Percentiles rank a stretch among this genome's conserved stretches.
Evolutionary conservation across 1,140 invertebrate genomes (phyloP).

Genomic region (Bemisia tabaci): DNA sequence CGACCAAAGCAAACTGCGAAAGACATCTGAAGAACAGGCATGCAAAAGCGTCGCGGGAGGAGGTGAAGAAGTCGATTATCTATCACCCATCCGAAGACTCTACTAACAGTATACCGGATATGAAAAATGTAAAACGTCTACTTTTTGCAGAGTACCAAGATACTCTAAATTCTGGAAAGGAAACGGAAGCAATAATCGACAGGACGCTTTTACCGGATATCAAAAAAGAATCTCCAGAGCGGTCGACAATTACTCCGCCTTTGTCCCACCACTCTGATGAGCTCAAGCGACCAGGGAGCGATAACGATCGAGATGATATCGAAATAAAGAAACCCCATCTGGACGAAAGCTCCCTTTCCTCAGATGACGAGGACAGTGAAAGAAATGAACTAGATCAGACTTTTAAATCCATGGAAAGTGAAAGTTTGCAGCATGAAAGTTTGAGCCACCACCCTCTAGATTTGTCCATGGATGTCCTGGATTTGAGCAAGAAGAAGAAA

Average conservation of each 20-base stretch:
- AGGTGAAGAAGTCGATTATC: slow-evolving; percentile 71
- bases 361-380: slow-evolving; percentile 23
- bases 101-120: slow-evolving; percentile 40
- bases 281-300: not conserved
- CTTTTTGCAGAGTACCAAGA: slow-evolving; percentile 14
- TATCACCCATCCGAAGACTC: slow-evolving; percentile 73
- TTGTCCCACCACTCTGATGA: not conserved
- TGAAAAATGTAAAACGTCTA: slow-evolving; percentile 16
- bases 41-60: slow-evolving; percentile 64
- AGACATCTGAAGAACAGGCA: slow-evolving; percentile 81
- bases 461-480: slow-evolving; percentile 66
- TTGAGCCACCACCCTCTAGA: slow-evolving; percentile 43
- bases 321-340: slow-evolving; percentile 4
- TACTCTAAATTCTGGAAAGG: slow-evolving; percentile 6
- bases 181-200: slow-evolving; percentile 1
- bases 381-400: slow-evolving; percentile 11
- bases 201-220: not conserved
- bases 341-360: slow-evolving; percentile 17
- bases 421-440: slow-evolving; percentile 1
- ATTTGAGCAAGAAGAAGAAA: slow-evolving; percentile 64
- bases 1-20: slow-evolving; percentile 86
- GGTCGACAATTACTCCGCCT: not conserved
- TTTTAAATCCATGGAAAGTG: slow-evolving; percentile 10
- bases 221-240: slow-evolving; percentile 1
- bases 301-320: not conserved